Base-by-base conservation (phyloP, 1,140 invertebrate species). In the Leptestheria dahalacensis region DNA sequence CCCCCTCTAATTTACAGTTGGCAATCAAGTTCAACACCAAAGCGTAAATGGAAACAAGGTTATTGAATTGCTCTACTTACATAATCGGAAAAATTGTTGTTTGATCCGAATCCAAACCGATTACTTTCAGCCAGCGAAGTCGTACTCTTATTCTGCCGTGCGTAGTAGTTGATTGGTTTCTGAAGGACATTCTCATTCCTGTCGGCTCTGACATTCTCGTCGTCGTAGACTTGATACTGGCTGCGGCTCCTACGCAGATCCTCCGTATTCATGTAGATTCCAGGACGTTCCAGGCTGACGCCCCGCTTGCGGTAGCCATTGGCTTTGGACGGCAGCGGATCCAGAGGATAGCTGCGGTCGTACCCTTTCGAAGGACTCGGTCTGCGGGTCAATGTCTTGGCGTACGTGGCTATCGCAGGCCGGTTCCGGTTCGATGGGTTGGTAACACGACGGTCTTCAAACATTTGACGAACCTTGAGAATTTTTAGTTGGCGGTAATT, bases 311-410 rank as follows among this genome's bases (percentile, higher is more conserved):
- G 33, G 15, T 41, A 41, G 15, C 15, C 25, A 25, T 50, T 26
- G 10, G 26, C 48, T 49, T 50, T 48, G 15, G 6, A 69, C 54
- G 69, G 70, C 41, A 85, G 71, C 0, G 86, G 86, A 66, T 87
- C 83, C 15, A 89, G 70, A 0, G 84, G 85, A 71, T 88, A 84
- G 67, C 84, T 86, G 61, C 83, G 82, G 72, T 89, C 85, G 78
- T 79, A n/a, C 75, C 77, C 52, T 79, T 78, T 52, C 53, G 52
- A 24, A 53, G 53, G 53, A 18, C 26, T 55, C 12, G 33, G 23
- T 28, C 48, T 51, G 18, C 61, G 51, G 33, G 52, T 23, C 47
- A 48, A 20, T 47, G 60, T 41, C 47, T 60, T 29, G 29, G 63
- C 21, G n/a, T 51, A 59, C 12, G 53, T 54, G 15, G 33, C 6